A percentile compares a stretch with the other conserved stretches of the same genome.
phyloP scores from a whole-genome alignment of 1,140 invertebrate species.

The Galleria mellonella region DNA sequence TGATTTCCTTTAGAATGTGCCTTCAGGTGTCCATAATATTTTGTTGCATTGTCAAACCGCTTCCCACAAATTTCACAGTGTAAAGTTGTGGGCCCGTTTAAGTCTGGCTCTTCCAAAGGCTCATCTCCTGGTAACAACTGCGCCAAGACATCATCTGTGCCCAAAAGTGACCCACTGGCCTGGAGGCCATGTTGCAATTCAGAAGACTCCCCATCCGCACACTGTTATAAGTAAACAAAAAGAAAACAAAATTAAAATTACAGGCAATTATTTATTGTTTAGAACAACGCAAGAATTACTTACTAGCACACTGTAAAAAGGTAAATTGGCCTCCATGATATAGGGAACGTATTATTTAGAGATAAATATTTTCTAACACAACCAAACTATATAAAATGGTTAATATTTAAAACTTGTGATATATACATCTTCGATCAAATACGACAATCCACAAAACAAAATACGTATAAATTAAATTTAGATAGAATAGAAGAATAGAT shows the following conservation, averaged over 20 bases:
- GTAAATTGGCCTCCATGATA: constrained; percentile 45
- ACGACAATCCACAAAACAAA: no score
- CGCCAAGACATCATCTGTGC: constrained; percentile 50
- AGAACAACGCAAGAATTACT: constrained; percentile 10
- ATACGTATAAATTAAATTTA: no score
- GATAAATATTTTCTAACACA: no score
- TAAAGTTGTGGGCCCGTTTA: constrained; percentile 57
- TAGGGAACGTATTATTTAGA: not conserved
- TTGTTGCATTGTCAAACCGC: constrained; percentile 63
- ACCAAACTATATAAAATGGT: no score
- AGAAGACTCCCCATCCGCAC: constrained; percentile 16
- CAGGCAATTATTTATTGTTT: not conserved
- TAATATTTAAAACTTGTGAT: no score
- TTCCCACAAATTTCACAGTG: constrained; percentile 63
- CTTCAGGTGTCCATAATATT: constrained; percentile 62
- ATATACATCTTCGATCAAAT: no score
- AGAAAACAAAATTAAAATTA: no score
- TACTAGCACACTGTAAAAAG: constrained; percentile 54
- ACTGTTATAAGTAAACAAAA: no score
- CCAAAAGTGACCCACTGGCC: constrained; percentile 29
- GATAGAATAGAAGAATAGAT: no score
- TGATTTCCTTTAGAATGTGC: constrained; percentile 62
- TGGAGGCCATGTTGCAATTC: constrained; percentile 34
- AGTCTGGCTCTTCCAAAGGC: constrained; percentile 52
- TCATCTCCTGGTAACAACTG: constrained; percentile 53